phyloP scores from a whole-genome alignment of 2,113 vertebrate genomes.

The Bubo blakistoni region DNA sequence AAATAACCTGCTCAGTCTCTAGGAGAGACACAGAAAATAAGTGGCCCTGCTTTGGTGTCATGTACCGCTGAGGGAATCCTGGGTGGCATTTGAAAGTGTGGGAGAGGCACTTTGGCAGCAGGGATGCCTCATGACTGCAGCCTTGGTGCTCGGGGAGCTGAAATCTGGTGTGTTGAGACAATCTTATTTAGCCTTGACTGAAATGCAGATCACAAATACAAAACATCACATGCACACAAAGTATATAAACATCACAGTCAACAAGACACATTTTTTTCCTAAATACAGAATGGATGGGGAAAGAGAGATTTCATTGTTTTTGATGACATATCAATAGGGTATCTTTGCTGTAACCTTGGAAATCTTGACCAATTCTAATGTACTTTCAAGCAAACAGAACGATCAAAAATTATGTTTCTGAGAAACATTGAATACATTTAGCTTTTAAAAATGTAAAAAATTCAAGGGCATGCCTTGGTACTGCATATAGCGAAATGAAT shows the following conservation, averaged over 20 bases:
- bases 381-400: not conserved
- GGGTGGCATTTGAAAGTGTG: no score
- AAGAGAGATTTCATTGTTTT: not conserved
- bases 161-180: not conserved
- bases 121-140: not conserved
- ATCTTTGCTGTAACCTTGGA: not conserved
- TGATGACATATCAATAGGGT: not conserved
- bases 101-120: not conserved
- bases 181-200: not conserved
- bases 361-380: not conserved
- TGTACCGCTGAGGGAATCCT: not conserved
- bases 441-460: not conserved
- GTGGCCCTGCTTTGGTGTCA: not conserved
- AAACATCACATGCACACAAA: not conserved
- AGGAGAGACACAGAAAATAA: not conserved
- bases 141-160: not conserved
- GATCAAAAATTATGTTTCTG: not conserved
- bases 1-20: not conserved
- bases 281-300: not conserved
- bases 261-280: not conserved
- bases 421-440: not conserved
- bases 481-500: not conserved
- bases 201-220: not conserved
- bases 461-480: not conserved
- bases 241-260: not conserved